These are phyloP conservation scores for Helicoverpa zea DNA, from an alignment of 1,140 invertebrate species.

Conservation along the genomic window DNA sequence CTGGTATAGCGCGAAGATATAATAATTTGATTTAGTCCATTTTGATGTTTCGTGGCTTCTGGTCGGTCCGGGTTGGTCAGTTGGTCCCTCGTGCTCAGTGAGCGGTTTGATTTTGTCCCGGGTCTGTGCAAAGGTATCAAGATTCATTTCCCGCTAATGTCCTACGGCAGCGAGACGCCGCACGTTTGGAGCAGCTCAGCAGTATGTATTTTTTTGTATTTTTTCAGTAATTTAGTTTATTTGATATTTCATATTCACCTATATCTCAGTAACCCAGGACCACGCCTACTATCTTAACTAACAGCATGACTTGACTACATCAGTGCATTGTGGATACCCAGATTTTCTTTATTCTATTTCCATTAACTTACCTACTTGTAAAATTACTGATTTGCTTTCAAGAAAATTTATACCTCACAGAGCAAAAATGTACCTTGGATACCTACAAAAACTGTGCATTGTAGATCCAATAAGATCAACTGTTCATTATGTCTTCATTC, in stretches of 20 bases:
- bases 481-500: too few relatives aligned
- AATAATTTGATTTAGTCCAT: slow-evolving; percentile 79
- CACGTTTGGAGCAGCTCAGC: slow-evolving; percentile 83
- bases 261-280: too few relatives aligned
- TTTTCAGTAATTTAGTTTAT: background rate
- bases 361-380: too few relatives aligned
- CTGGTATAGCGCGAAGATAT: slow-evolving; percentile 63
- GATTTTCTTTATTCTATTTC: too few relatives aligned
- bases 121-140: slow-evolving; percentile 77
- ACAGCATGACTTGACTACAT: too few relatives aligned
- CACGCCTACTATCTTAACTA: too few relatives aligned
- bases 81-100: background rate
- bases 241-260: background rate
- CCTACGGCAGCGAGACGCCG: slow-evolving; percentile 84
- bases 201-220: slow-evolving; percentile 60
- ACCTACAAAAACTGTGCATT: too few relatives aligned
- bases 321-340: too few relatives aligned
- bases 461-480: too few relatives aligned
- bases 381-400: too few relatives aligned
- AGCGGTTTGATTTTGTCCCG: slow-evolving; percentile 53
- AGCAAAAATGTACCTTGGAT: too few relatives aligned
- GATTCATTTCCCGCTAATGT: slow-evolving; percentile 87
- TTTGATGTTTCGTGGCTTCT: slow-evolving; percentile 56
- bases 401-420: too few relatives aligned
- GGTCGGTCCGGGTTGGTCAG: slow-evolving; percentile 46